Conservation (phyloP, 1,140 invertebrate species). For the Mactra quadrangularis region DNA sequence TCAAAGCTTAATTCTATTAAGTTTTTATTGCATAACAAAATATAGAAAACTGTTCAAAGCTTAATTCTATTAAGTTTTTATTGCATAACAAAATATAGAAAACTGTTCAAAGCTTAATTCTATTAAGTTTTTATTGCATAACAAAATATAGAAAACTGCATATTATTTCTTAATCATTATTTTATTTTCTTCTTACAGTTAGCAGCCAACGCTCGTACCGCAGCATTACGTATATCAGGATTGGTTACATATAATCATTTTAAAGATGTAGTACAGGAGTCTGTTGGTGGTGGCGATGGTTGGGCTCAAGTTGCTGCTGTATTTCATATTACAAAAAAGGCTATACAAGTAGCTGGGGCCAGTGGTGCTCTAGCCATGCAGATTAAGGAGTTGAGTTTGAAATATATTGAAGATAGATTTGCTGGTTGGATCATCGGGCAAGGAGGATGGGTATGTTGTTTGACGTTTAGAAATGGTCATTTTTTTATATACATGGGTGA, state of each 20-base stretch:
- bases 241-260: conserved; percentile 75
- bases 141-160: too few relatives aligned
- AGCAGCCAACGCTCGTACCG: conserved; percentile 18
- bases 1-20: too few relatives aligned
- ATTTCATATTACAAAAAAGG: conserved; percentile 75
- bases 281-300: conserved; percentile 67
- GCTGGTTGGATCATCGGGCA: conserved; percentile 77
- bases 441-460: conserved; percentile 79
- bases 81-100: too few relatives aligned
- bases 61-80: too few relatives aligned
- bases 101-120: too few relatives aligned
- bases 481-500: background rate
- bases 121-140: too few relatives aligned
- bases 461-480: background rate
- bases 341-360: conserved; percentile 71
- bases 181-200: conserved; percentile 37
- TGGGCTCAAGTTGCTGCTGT: conserved; percentile 77
- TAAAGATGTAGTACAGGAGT: conserved; percentile 67
- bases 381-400: conserved; percentile 76
- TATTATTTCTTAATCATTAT: too few relatives aligned
- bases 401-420: conserved; percentile 77
- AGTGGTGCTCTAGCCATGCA: conserved; percentile 67
- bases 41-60: too few relatives aligned
- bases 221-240: conserved; percentile 25
- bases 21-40: too few relatives aligned